Percentiles rank a stretch among this genome's conserved stretches.
Conservation (phyloP, 2,797 vertebrate species). For the Eulemur mongoz region DNA sequence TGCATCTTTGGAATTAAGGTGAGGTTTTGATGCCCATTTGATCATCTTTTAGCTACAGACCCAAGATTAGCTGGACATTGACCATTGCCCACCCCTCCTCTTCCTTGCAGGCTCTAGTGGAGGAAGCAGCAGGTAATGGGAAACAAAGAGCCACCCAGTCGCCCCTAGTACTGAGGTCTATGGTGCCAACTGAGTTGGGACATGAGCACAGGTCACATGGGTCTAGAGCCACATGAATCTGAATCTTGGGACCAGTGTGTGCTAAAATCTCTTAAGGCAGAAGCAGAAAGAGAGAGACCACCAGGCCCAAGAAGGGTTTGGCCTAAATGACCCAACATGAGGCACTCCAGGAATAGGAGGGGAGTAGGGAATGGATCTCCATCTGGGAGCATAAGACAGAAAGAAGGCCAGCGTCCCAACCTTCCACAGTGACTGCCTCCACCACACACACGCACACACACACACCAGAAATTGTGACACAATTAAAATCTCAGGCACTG, state of each 20-base stretch:
- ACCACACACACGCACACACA: not conserved
- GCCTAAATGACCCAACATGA: not conserved
- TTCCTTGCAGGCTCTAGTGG: not conserved
- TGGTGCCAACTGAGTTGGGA: not conserved
- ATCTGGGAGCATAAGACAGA: not conserved
- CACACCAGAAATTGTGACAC: not conserved
- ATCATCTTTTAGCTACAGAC: not conserved
- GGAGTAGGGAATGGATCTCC: not conserved
- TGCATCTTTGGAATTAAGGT: not conserved
- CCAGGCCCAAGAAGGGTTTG: not conserved
- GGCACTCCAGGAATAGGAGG: not conserved
- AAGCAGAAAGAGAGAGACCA: not conserved
- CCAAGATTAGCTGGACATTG: not conserved
- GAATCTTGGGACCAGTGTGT: not conserved
- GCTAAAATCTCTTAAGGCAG: not conserved
- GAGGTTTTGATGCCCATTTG: not conserved
- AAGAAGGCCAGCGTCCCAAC: not conserved
- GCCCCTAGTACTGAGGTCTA: not conserved
- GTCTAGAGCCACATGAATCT: not conserved
- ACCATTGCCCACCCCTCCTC: not conserved
- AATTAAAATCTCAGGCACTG: not conserved
- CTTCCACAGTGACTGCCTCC: not conserved
- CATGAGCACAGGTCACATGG: not conserved
- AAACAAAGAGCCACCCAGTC: not conserved
- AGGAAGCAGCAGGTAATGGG: not conserved